Evolutionary conservation across 2,113 vertebrate genomes (phyloP).

Genomic region (Chascanopsetta lugubris): DNA sequence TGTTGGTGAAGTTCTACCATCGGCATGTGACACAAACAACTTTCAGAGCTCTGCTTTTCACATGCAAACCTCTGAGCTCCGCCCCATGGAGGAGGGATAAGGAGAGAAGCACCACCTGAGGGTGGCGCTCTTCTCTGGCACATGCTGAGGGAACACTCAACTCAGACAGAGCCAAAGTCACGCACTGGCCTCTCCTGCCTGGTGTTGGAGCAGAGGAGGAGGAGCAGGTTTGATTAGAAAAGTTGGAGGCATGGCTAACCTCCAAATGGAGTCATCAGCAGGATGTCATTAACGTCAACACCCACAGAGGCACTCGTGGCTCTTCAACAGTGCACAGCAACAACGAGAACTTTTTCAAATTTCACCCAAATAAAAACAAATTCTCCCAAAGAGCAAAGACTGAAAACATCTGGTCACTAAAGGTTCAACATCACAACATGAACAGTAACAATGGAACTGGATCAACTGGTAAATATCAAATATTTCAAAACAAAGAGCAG

Average conservation of each 20-base stretch:
- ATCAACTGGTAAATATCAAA: not conserved
- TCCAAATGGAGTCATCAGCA: constrained; percentile 54
- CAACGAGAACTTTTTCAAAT: constrained; percentile 20
- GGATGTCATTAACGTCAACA: constrained; percentile 54
- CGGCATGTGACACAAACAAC: constrained; percentile 20
- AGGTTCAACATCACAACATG: constrained; percentile 29
- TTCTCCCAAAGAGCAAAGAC: constrained; percentile 23
- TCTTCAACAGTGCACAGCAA: constrained; percentile 72
- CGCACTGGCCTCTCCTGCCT: too few relatives aligned
- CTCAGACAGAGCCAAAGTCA: too few relatives aligned
- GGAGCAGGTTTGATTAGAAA: not conserved
- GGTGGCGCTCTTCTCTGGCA: constrained; percentile 56
- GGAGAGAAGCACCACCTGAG: constrained; percentile 38
- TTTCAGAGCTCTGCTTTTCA: constrained; percentile 52
- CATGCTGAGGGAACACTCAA: too few relatives aligned
- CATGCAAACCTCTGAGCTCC: constrained; percentile 31
- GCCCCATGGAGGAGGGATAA: constrained; percentile 7
- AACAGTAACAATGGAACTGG: constrained; percentile 16
- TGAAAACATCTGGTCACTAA: constrained; percentile 33
- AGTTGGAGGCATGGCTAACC: not conserved
- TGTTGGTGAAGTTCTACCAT: constrained; percentile 20
- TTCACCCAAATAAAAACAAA: constrained; percentile 17
- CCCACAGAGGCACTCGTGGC: constrained; percentile 75
- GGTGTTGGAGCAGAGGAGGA: constrained; percentile 5
- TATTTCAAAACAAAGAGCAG: not conserved